Evolutionary conservation across 2,797 vertebrate genomes (phyloP).

Genomic region (Decapterus maruadsi): DNA sequence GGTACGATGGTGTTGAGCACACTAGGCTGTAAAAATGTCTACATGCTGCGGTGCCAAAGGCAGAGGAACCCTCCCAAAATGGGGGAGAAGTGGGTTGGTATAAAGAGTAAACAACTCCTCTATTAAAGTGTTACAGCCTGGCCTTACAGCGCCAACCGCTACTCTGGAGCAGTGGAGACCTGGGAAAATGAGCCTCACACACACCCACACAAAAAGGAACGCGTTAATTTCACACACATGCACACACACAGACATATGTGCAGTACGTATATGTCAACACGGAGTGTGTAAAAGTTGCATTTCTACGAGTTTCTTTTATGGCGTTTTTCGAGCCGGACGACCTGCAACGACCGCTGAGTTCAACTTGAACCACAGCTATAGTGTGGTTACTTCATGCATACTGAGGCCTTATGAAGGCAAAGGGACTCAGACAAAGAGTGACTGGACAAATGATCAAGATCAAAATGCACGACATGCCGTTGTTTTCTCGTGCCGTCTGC

Average conservation of each 20-base stretch:
- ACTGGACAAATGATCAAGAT: not conserved
- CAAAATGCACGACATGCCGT: not conserved
- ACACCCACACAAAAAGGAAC: slow-evolving; percentile 33
- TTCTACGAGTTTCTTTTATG: slow-evolving; percentile 1
- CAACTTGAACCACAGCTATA: slow-evolving; percentile 17
- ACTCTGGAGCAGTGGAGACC: slow-evolving; percentile 65
- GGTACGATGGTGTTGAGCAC: slow-evolving; percentile 69
- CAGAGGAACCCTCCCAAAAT: slow-evolving; percentile 73
- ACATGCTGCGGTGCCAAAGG: slow-evolving; percentile 69
- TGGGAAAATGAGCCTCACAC: slow-evolving; percentile 69
- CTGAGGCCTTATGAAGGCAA: not conserved
- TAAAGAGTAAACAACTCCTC: slow-evolving; percentile 81
- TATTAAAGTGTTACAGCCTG: slow-evolving; percentile 81
- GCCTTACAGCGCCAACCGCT: slow-evolving; percentile 70
- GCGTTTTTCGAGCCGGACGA: slow-evolving; percentile 37
- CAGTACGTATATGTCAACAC: not conserved
- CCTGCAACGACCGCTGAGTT: slow-evolving; percentile 3
- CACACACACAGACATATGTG: not conserved
- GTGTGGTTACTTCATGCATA: not conserved
- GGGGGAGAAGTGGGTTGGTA: slow-evolving; percentile 69
- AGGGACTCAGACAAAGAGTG: not conserved
- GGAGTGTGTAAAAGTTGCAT: slow-evolving; percentile 20
- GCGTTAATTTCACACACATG: slow-evolving; percentile 22
- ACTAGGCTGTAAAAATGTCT: slow-evolving; percentile 71
- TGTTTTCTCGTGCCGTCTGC: too few species aligned